Conservation (phyloP, 1,140 invertebrate genomes). For the Dendrolimus punctatus region DNA sequence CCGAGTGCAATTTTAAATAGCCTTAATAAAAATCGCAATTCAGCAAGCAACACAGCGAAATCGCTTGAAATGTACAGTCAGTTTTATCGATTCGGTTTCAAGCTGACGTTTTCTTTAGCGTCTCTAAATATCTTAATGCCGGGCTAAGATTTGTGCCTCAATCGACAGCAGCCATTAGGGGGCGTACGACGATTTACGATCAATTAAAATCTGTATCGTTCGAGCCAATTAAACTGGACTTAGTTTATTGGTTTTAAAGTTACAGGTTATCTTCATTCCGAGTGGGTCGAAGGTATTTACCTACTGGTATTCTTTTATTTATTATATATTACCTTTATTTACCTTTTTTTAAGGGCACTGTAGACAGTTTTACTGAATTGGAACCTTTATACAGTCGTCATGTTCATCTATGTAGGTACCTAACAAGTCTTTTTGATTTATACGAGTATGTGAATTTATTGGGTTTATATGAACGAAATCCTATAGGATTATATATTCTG, state of each 20-base stretch:
- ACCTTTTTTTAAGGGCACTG: no score
- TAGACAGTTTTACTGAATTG: no score
- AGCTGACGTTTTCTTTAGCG: background rate
- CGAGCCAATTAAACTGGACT: conserved; percentile 55
- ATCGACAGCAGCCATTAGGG: conserved; percentile 35
- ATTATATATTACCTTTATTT: no score
- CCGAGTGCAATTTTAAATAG: no score
- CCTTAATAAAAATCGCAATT: no score
- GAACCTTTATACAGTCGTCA: no score
- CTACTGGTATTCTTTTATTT: background rate
- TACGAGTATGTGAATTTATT: no score
- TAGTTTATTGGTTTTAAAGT: conserved; percentile 52
- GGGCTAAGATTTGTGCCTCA: conserved; percentile 35
- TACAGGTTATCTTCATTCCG: conserved; percentile 35
- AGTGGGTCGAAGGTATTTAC: conserved; percentile 24
- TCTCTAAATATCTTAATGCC: conserved; percentile 46
- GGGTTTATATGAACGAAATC: no score
- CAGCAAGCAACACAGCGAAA: background rate
- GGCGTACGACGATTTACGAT: conserved; percentile 41
- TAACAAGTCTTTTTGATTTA: no score
- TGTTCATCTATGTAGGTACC: no score
- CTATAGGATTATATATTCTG: no score
- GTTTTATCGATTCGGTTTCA: background rate
- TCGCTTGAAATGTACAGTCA: conserved; percentile 7
- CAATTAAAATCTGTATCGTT: conserved; percentile 66